Percentiles rank a stretch among this genome's conserved stretches.
Evolutionary conservation across 2,113 vertebrate genomes (phyloP).

Genomic region (Dendropsophus ebraccatus): DNA sequence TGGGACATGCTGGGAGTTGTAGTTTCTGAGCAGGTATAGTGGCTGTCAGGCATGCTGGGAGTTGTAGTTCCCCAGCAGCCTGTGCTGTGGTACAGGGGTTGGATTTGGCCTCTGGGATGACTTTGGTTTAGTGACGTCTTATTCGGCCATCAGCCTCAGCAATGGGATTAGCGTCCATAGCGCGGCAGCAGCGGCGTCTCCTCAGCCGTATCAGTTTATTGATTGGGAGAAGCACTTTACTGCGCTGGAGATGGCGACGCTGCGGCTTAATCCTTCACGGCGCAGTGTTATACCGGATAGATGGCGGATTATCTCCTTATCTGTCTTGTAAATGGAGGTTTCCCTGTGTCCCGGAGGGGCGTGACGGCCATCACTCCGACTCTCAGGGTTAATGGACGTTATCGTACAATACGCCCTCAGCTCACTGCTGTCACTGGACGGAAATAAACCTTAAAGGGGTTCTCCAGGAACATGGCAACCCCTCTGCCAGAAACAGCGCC

Average conservation of each 20-base stretch:
- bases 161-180: neutral
- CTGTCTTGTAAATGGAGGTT: conserved; percentile 4
- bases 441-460: no score
- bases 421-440: no score
- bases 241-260: neutral
- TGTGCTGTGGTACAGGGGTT: neutral
- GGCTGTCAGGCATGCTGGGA: neutral
- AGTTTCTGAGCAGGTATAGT: neutral
- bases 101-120: neutral
- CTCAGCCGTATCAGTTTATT: neutral
- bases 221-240: neutral
- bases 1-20: neutral
- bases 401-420: no score
- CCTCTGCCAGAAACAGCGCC: no score
- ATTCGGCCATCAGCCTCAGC: neutral
- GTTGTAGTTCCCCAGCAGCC: neutral
- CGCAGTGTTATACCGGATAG: neutral
- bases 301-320: conserved; percentile 12
- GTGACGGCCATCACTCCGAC: neutral
- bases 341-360: neutral
- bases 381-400: neutral
- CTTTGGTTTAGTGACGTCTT: neutral
- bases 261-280: neutral
- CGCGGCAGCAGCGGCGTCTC: neutral
- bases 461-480: no score